phyloP scores from a whole-genome alignment of 2,113 vertebrate genomes.

The Polypterus bichir region DNA sequence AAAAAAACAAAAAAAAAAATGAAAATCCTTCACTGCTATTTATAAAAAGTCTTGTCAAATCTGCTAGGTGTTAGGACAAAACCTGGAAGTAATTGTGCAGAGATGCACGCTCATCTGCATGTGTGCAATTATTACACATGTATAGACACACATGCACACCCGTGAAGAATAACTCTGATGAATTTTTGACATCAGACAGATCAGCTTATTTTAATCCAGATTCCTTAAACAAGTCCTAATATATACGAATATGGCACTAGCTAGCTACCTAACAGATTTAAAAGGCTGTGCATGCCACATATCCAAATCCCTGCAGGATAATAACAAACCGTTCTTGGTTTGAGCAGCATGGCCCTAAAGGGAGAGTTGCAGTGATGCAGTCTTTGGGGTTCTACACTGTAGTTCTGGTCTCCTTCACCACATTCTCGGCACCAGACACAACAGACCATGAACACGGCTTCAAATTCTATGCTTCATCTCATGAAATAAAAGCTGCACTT shows the following conservation, averaged over 20 bases:
- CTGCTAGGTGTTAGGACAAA: no score
- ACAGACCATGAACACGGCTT: conserved; percentile 3
- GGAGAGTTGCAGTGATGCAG: conserved; percentile 31
- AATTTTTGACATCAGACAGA: no score
- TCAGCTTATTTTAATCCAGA: conserved; percentile 5
- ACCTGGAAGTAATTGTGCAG: no score
- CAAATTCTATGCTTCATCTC: conserved; percentile 7
- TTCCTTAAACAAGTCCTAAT: no score
- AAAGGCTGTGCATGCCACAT: no score
- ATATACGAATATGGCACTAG: no score
- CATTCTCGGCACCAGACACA: conserved; percentile 3
- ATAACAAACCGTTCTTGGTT: neutral
- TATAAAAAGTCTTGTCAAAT: conserved; percentile 5
- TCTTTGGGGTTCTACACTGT: conserved; percentile 28
- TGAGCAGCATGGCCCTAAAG: neutral
- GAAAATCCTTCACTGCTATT: conserved; percentile 43
- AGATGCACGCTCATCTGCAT: no score
- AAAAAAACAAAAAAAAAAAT: conserved; percentile 10
- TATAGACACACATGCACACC: no score
- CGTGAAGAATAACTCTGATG: no score
- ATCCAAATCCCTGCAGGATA: no score
- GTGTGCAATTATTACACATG: no score
- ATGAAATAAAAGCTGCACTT: conserved; percentile 21
- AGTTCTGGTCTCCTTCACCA: conserved; percentile 12
- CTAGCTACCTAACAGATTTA: no score